Percentiles rank a stretch among this genome's conserved stretches.
These are phyloP conservation scores for Harpegnathos saltator DNA, from an alignment of 1,140 invertebrate genomes.

Conservation along the genomic window DNA sequence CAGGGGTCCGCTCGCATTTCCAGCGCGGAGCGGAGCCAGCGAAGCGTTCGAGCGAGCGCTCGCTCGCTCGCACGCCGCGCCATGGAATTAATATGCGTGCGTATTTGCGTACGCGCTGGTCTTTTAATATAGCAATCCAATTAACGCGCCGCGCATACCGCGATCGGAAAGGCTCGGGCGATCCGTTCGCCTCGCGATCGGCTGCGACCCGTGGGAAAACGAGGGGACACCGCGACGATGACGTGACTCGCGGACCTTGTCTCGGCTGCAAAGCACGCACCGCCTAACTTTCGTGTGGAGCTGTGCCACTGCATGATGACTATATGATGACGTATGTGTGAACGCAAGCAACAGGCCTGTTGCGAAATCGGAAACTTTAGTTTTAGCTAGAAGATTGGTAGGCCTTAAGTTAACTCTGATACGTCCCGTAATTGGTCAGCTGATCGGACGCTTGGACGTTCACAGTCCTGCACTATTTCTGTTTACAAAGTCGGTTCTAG, in stretches of 20 bases:
- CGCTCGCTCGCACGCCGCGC: not conserved
- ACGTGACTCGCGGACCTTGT: not conserved
- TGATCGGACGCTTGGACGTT: too few species aligned
- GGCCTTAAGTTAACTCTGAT: too few species aligned
- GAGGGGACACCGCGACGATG: not conserved
- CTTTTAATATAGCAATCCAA: constrained; percentile 59
- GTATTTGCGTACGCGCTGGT: constrained; percentile 8
- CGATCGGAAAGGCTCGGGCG: constrained; percentile 11
- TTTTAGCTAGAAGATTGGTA: too few species aligned
- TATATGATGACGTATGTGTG: too few species aligned
- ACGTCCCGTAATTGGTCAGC: too few species aligned
- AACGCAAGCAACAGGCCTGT: too few species aligned
- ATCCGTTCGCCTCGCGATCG: constrained; percentile 16
- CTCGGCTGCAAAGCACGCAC: too few species aligned
- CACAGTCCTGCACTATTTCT: too few species aligned
- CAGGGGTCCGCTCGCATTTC: constrained; percentile 74
- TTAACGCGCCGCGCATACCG: constrained; percentile 44
- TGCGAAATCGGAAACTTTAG: too few species aligned
- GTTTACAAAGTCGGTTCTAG: too few species aligned
- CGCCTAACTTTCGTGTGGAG: not conserved
- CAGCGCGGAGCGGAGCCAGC: constrained; percentile 44
- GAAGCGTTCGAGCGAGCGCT: constrained; percentile 43
- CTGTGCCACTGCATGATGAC: not conserved
- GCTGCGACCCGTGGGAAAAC: constrained; percentile 27
- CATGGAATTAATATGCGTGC: constrained; percentile 59